phyloP scores from a whole-genome alignment of 1,140 invertebrate genomes.

The Neodiprion virginianus region DNA sequence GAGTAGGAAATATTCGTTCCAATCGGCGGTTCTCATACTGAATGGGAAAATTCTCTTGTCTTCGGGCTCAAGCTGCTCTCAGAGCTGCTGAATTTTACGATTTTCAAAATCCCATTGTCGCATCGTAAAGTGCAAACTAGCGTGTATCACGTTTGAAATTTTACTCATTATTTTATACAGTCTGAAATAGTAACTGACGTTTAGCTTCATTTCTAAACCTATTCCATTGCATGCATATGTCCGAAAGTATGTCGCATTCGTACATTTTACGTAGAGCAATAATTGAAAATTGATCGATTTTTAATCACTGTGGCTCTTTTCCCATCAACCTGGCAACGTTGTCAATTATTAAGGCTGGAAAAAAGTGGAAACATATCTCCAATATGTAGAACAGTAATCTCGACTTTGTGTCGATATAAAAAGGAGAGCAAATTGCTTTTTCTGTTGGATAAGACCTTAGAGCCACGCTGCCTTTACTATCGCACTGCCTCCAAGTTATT shows the following conservation, averaged over 20 bases:
- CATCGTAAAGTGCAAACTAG: conserved; percentile 24
- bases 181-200: conserved; percentile 22
- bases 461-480: no score
- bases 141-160: conserved; percentile 15
- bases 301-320: conserved; percentile 56
- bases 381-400: neutral
- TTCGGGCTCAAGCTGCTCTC: conserved; percentile 19
- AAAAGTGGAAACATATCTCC: conserved; percentile 64
- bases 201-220: neutral
- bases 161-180: conserved; percentile 25
- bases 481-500: conserved; percentile 22
- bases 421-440: neutral
- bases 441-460: neutral
- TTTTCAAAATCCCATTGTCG: conserved; percentile 30
- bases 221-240: neutral
- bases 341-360: conserved; percentile 69
- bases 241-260: neutral
- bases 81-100: conserved; percentile 1
- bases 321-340: conserved; percentile 62
- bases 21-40: neutral
- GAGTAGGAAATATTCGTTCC: neutral
- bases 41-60: conserved; percentile 34
- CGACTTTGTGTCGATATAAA: neutral
- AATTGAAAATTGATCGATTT: no score
- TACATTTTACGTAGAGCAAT: no score